A percentile compares a stretch with the other conserved stretches of the same genome.
Evolutionary conservation across 2,797 vertebrate species (phyloP).

Genomic region (Myripristis jacobus): DNA sequence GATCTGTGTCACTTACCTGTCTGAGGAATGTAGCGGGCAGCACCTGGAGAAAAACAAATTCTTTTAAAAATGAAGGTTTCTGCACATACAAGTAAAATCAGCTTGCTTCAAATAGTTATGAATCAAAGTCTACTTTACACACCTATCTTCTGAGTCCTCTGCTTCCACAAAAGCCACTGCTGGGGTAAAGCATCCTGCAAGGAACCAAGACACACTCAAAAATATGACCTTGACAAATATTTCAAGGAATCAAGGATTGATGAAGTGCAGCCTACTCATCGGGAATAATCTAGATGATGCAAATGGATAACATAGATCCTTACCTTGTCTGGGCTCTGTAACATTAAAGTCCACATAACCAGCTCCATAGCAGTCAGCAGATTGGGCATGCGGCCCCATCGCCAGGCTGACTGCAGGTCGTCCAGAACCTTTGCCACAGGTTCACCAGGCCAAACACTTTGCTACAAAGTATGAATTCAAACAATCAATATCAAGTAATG

Average conservation of each 20-base stretch:
- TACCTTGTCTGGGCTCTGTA: slow-evolving; percentile 83
- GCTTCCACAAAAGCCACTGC: slow-evolving; percentile 87
- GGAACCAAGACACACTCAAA: slow-evolving; percentile 4
- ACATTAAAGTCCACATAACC: slow-evolving; percentile 81
- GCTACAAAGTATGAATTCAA: slow-evolving; percentile 57
- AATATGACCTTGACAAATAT: neutral
- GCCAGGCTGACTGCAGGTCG: slow-evolving; percentile 84
- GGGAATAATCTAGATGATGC: neutral
- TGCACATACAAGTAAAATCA: slow-evolving; percentile 2
- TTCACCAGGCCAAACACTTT: slow-evolving; percentile 85
- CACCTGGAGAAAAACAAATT: slow-evolving; percentile 69
- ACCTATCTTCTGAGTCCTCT: slow-evolving; percentile 84
- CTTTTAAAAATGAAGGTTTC: neutral
- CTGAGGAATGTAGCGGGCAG: slow-evolving; percentile 82
- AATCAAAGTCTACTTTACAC: slow-evolving; percentile 20
- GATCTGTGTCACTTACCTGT: slow-evolving; percentile 68
- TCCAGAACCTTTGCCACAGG: slow-evolving; percentile 79
- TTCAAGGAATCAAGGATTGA: neutral
- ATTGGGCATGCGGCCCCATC: slow-evolving; percentile 73
- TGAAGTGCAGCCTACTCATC: neutral
- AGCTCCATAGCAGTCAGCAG: slow-evolving; percentile 84
- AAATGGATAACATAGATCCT: neutral
- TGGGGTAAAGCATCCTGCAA: slow-evolving; percentile 81
- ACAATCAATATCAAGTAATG: neutral
- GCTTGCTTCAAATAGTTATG: neutral